Conservation (phyloP, 2,888 invertebrate genomes). For the Acanthosepion lycidas region DNA sequence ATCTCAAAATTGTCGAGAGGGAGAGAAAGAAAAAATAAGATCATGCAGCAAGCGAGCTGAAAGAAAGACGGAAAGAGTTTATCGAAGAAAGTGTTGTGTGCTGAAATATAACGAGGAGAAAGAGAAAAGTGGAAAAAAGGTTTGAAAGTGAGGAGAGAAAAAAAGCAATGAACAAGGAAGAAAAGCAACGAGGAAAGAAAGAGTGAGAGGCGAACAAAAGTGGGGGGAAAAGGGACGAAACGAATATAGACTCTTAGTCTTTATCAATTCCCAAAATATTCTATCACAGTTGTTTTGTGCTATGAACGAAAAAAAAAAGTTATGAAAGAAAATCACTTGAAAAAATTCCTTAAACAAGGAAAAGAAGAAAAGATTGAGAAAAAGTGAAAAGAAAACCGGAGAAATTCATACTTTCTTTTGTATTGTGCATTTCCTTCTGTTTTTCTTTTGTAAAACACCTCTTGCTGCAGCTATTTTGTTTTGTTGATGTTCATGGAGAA, state of each 20-base stretch:
- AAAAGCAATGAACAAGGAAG: background rate
- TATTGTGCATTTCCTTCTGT: background rate
- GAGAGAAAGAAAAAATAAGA: slow-evolving; percentile 6
- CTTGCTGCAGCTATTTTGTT: slow-evolving; percentile 6
- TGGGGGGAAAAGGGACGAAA: background rate
- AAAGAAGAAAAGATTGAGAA: background rate
- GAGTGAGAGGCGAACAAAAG: background rate
- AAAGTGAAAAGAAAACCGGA: background rate
- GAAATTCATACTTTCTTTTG: background rate
- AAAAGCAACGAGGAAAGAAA: background rate
- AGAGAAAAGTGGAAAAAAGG: background rate
- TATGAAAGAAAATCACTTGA: background rate
- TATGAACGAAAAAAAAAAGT: background rate
- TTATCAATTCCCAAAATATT: background rate
- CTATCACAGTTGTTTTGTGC: background rate
- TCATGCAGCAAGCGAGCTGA: slow-evolving; percentile 34
- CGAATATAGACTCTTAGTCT: too few species aligned
- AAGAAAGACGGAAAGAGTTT: background rate
- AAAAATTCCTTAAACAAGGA: background rate
- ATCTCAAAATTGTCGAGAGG: background rate
- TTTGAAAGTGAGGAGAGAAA: background rate
- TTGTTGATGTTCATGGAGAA: slow-evolving; percentile 16
- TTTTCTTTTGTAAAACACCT: background rate
- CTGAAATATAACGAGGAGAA: background rate
- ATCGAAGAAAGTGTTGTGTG: background rate